Conservation (phyloP, 2,113 vertebrate species). For the Dryoscopus gambensis region DNA sequence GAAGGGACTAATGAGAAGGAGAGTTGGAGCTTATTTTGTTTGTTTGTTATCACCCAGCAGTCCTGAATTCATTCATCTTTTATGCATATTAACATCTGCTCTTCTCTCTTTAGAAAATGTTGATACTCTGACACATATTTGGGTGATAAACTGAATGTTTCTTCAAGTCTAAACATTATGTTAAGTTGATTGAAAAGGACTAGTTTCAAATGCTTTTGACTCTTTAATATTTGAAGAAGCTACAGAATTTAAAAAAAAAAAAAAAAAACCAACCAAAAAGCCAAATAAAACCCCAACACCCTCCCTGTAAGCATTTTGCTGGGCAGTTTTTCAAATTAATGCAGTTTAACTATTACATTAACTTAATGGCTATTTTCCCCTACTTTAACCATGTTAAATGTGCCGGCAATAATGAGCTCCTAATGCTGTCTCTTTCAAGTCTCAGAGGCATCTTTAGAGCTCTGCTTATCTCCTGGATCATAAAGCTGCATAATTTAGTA, state of each 20-base stretch:
- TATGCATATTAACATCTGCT: constrained; percentile 22
- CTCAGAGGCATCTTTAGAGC: constrained; percentile 81
- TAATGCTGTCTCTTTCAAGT: constrained; percentile 77
- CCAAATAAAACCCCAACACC: not conserved
- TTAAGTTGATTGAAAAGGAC: not conserved
- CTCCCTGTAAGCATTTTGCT: constrained; percentile 52
- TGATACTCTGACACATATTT: not conserved
- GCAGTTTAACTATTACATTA: constrained; percentile 83
- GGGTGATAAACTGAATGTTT: not conserved
- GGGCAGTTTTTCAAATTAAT: constrained; percentile 78
- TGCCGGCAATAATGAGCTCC: constrained; percentile 79
- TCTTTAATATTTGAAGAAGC: not conserved
- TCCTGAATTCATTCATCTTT: not conserved
- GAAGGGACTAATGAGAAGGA: not conserved
- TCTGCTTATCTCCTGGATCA: constrained; percentile 80
- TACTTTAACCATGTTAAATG: constrained; percentile 82
- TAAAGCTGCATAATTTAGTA: constrained; percentile 83
- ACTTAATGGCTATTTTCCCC: constrained; percentile 81
- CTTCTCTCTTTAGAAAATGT: not conserved
- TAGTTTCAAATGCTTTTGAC: not conserved
- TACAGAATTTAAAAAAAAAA: not conserved
- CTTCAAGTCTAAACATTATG: not conserved
- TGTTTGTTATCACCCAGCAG: not conserved
- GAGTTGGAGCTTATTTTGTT: not conserved
- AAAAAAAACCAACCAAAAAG: not conserved